These are phyloP conservation scores for Ginglymostoma cirratum DNA, from an alignment of 2,113 vertebrate genomes.

Conservation along the genomic window DNA sequence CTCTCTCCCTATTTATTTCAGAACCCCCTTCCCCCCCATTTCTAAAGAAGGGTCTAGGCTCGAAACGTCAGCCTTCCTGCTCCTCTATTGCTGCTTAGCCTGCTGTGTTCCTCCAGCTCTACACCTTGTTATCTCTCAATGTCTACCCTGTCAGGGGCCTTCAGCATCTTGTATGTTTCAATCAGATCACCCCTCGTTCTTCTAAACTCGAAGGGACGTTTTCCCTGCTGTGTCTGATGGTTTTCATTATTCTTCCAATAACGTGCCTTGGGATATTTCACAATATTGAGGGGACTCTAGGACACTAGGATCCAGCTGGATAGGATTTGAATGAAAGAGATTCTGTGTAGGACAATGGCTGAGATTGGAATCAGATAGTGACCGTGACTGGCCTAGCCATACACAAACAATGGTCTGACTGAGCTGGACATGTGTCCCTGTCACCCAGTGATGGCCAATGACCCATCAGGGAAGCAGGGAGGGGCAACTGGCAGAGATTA, in stretches of 20 bases:
- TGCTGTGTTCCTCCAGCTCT: no score
- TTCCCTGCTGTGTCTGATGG: not conserved
- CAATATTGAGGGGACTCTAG: not conserved
- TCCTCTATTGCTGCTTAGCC: no score
- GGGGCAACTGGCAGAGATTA: not conserved
- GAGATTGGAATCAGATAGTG: not conserved
- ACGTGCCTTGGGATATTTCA: not conserved
- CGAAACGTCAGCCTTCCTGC: no score
- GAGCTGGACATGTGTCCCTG: not conserved
- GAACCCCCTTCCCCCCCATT: no score
- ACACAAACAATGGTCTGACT: no score
- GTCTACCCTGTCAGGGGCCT: no score
- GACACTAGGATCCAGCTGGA: not conserved
- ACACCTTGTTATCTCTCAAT: no score
- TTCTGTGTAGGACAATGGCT: not conserved
- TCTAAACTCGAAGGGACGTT: no score
- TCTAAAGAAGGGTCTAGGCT: no score
- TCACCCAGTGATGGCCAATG: not conserved
- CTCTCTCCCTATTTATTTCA: no score
- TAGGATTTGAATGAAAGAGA: not conserved
- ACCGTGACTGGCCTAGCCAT: not conserved
- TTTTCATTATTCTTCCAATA: not conserved
- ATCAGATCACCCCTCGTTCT: no score
- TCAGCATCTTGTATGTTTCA: no score
- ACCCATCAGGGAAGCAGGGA: not conserved